Evolutionary conservation across 2,888 invertebrate genomes (phyloP).

Genomic region (Phaonia tiefii): DNA sequence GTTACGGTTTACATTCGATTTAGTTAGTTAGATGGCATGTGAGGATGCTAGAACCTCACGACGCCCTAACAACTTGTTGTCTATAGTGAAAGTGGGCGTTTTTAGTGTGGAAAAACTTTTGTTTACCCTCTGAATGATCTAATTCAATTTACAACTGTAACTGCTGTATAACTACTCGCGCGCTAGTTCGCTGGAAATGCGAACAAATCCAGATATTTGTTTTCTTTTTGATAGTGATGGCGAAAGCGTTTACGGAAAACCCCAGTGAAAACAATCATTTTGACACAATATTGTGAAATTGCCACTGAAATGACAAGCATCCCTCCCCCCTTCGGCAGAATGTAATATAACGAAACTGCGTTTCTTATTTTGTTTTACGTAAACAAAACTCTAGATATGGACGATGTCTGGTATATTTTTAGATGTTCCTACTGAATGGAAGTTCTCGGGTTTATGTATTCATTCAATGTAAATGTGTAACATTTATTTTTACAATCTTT

Average conservation of each 20-base stretch:
- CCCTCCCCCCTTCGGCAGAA: not conserved
- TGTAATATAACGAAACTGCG: conserved; percentile 4
- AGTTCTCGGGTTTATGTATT: too few relatives aligned
- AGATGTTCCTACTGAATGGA: too few relatives aligned
- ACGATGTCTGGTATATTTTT: conserved; percentile 23
- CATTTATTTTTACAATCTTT: not conserved
- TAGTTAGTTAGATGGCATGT: conserved; percentile 17
- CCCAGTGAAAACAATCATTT: not conserved
- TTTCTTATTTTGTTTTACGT: not conserved
- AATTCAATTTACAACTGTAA: conserved; percentile 32
- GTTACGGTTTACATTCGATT: conserved; percentile 23
- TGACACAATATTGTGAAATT: conserved; percentile 61
- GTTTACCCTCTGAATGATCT: conserved; percentile 16
- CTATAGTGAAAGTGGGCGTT: too few relatives aligned
- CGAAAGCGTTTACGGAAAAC: not conserved
- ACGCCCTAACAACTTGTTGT: too few relatives aligned
- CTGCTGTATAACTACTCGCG: not conserved
- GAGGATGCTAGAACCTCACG: not conserved
- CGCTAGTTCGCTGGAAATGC: not conserved
- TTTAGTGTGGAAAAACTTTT: not conserved
- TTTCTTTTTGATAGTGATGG: not conserved
- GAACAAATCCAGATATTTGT: not conserved
- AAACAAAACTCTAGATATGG: not conserved
- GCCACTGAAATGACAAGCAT: not conserved
- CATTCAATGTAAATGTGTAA: not conserved